Conservation (phyloP, 2,797 vertebrate genomes). For the Lagothrix lagotricha region DNA sequence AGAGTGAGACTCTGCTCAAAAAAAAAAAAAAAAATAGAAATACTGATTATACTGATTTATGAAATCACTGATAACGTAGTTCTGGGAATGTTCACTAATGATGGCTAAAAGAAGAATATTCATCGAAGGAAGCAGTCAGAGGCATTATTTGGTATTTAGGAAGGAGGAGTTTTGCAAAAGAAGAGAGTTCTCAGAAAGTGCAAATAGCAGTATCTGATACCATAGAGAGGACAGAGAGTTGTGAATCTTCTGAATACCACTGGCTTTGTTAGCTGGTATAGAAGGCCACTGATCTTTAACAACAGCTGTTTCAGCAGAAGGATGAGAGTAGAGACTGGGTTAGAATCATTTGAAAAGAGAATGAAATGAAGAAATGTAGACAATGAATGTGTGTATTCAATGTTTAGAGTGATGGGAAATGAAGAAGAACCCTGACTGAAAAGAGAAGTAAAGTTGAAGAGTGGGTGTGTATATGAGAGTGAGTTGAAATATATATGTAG, state of each 20-base stretch:
- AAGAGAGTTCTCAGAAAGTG: neutral
- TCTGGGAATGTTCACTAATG: neutral
- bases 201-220: neutral
- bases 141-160: neutral
- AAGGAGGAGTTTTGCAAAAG: neutral
- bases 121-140: neutral
- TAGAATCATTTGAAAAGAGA: neutral
- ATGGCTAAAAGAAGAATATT: neutral
- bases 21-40: neutral
- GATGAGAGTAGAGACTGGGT: neutral
- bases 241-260: neutral
- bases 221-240: neutral
- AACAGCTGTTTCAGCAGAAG: neutral
- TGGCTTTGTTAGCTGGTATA: neutral
- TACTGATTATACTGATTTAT: neutral
- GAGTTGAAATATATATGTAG: neutral
- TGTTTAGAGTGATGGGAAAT: neutral
- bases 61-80: neutral
- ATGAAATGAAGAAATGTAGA: neutral
- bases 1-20: neutral
- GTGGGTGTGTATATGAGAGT: neutral
- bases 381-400: accelerated
- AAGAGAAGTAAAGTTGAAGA: neutral
- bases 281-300: neutral
- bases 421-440: neutral